Conservation (phyloP, 2,797 vertebrate species). For the Erpetoichthys calabaricus region DNA sequence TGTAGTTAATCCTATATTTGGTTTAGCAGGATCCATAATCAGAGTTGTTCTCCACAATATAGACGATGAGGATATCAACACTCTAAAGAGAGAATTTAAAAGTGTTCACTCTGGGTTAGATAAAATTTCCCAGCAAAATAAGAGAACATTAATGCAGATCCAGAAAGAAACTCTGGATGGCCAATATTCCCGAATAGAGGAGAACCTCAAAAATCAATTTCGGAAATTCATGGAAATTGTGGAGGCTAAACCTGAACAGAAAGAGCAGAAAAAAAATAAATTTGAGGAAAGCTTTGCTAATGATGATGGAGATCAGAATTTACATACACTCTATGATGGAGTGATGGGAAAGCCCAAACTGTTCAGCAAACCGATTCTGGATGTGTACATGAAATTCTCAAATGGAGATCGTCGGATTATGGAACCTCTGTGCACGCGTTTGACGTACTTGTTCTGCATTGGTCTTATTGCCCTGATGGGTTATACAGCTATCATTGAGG, state of each 20-base stretch:
- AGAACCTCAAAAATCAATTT: slow-evolving; percentile 59
- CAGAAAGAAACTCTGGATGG: slow-evolving; percentile 49
- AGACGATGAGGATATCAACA: slow-evolving; percentile 54
- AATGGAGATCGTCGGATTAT: slow-evolving; percentile 39
- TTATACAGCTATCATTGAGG: slow-evolving; percentile 45
- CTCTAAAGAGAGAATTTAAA: slow-evolving; percentile 49
- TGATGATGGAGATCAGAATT: background rate
- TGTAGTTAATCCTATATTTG: slow-evolving; percentile 60
- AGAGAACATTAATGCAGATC: slow-evolving; percentile 41
- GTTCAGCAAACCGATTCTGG: slow-evolving; percentile 53
- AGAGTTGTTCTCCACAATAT: slow-evolving; percentile 54
- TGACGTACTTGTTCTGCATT: slow-evolving; percentile 62
- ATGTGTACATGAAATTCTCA: slow-evolving; percentile 54
- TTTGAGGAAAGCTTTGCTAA: background rate
- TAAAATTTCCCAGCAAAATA: slow-evolving; percentile 42
- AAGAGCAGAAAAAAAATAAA: background rate
- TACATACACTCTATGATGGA: slow-evolving; percentile 44
- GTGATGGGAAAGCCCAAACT: slow-evolving; percentile 54
- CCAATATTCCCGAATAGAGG: slow-evolving; percentile 48
- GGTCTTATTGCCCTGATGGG: slow-evolving; percentile 62
- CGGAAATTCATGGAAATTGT: slow-evolving; percentile 14
- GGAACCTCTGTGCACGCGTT: slow-evolving; percentile 53
- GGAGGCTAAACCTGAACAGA: background rate
- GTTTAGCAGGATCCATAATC: slow-evolving; percentile 53
- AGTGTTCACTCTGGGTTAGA: slow-evolving; percentile 41